Evolutionary conservation across 1,140 invertebrate species (phyloP).

Genomic region (Lucilia sericata): DNA sequence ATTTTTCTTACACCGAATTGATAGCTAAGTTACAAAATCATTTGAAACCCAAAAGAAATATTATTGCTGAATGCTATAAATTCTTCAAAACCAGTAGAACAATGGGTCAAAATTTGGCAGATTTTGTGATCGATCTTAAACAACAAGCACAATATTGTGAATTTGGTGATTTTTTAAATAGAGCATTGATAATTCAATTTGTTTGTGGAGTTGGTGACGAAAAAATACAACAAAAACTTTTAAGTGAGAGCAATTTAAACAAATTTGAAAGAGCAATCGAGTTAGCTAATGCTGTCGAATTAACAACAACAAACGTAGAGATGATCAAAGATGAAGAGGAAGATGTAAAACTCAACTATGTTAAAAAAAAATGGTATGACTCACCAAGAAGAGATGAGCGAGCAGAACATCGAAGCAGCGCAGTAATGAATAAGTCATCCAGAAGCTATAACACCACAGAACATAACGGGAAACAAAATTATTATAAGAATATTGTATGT

Average conservation of each 20-base stretch:
- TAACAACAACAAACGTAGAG: constrained; percentile 2
- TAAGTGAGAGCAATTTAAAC: not conserved
- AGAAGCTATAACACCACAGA: not conserved
- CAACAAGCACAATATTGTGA: constrained; percentile 1
- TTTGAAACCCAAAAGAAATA: not conserved
- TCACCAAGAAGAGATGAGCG: not conserved
- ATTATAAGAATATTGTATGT: not conserved
- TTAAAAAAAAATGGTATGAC: not conserved
- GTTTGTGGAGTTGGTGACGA: not conserved
- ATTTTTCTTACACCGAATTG: not conserved
- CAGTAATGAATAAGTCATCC: not conserved
- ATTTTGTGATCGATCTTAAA: constrained; percentile 13
- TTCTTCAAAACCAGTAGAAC: not conserved
- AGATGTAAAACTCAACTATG: not conserved
- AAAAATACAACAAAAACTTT: not conserved
- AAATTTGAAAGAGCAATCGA: not conserved
- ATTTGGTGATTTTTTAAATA: constrained; percentile 19
- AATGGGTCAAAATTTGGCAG: not conserved
- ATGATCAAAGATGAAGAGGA: not conserved
- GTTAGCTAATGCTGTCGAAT: not conserved
- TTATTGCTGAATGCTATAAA: not conserved
- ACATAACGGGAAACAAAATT: not conserved
- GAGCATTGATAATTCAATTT: constrained; percentile 13
- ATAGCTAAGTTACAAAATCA: not conserved
- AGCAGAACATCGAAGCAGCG: not conserved